phyloP scores from a whole-genome alignment of 2,888 invertebrate species.

The Phania funesta region DNA sequence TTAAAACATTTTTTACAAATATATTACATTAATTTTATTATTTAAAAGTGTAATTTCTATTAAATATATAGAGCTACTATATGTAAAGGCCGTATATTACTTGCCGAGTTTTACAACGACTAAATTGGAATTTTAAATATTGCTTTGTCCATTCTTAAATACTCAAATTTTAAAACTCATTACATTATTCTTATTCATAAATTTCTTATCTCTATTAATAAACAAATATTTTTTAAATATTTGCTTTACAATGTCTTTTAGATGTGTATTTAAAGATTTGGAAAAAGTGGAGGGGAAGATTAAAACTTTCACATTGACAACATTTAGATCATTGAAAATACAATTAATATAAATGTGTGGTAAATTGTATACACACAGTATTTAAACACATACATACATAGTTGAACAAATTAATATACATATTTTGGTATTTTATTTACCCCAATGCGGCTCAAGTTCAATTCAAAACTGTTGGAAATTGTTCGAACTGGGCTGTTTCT shows the following conservation, averaged over 20 bases:
- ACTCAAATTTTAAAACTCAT: constrained; percentile 29
- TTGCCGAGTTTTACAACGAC: constrained; percentile 34
- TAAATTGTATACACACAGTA: no score
- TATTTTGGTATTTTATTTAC: no score
- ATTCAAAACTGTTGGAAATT: no score
- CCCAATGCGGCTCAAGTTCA: no score
- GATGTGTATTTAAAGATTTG: constrained; percentile 23
- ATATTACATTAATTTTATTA: not conserved
- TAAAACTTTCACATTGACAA: constrained; percentile 55
- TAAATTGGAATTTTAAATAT: constrained; percentile 62
- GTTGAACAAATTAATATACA: no score
- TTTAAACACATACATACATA: no score
- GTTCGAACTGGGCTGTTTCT: no score
- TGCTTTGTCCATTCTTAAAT: constrained; percentile 55
- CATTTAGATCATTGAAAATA: constrained; percentile 57
- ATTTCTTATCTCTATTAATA: not conserved
- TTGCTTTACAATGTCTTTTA: constrained; percentile 58
- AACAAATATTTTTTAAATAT: constrained; percentile 48
- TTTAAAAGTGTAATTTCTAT: constrained; percentile 22
- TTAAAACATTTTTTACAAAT: not conserved
- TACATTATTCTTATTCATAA: not conserved
- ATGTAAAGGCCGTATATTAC: not conserved
- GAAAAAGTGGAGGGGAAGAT: constrained; percentile 36
- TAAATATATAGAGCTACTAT: constrained; percentile 31
- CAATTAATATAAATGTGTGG: constrained; percentile 14